Evolutionary conservation across 2,113 vertebrate genomes (phyloP), one percentile per base, ranked within the genome.

Genomic region (Chroicocephalus ridibundus): DNA sequence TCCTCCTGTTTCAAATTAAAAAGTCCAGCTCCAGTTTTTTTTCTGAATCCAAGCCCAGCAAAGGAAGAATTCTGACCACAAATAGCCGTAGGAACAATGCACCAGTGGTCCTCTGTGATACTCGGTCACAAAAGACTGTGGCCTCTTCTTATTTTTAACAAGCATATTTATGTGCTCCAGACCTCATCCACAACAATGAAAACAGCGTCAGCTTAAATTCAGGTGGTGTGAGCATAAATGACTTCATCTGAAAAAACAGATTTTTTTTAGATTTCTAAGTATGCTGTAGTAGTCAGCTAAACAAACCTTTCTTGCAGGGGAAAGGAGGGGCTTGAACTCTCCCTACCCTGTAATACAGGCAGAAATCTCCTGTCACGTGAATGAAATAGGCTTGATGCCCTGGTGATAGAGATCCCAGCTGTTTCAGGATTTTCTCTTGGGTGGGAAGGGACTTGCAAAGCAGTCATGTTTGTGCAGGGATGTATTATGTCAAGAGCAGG

Each of bases 51-150:
- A 86, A 92, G 42, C 42, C 71, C 14, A 84, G 22, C 13, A 84
- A 88, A 60, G 86, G 27, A 92, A 93, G 88, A 74, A 71, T 72
- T 92, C 82, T 70, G 61, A 61, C 83, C 90, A 84, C 83, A 93
- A 85, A 19, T 89, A 88, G 36, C 34, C 65, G 72, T 24, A 82
- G 44, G 65, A 93, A 65, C 40, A 89, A 84, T 88, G n/a, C 13
- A 5, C 15, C 72, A 51, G 36, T 79, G 69, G 17, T 84, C 21
- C 24, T 55, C 58, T 82, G 15, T 71, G 66, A 19, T 57, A 17
- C 21, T 84, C 44, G 20, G 18, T 91, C 69, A 46, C 86, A 87
- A 49, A 92, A 65, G 69, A 72, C 65, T 79, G 36, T 81, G 51
- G 47, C 61, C 25, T 87, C 31, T 86, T 86, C 60, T 91, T 88